Evolutionary conservation across 2,113 vertebrate species (phyloP), one percentile per base, ranked within the genome.

Genomic region (Oryzias curvinotus): DNA sequence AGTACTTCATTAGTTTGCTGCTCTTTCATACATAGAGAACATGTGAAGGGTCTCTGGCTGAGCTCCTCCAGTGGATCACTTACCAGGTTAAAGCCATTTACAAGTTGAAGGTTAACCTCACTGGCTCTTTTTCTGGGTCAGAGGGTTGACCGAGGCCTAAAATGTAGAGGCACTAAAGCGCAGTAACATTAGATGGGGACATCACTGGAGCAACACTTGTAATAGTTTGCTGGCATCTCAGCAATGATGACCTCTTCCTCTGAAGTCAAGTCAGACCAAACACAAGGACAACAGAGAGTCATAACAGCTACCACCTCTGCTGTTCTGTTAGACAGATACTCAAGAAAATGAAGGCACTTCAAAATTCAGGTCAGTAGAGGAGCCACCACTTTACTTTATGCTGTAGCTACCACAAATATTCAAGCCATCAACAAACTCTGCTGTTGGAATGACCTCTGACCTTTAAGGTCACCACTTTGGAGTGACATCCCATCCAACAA

Each of bases 131-230:
- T 5, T 43, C 26, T 45, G 54, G 52, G 53, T 47, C 59, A 59
- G 15, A 19, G 43, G 2, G 4, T 49, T 62, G 62, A 50, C 58
- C 14, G 14, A 41, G 36, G 26, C 47, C 57, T 8, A 10, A 50
- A 26, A 28, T 71, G 49, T 75, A 52, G 75, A 57, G 68, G 57
- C 51, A 53, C 51, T 50, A 44, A 78, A 69, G 50, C 28, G 45
- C 13, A 1, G 77, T 75, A 79, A 84, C 65, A 52, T 51, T 51
- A 80, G 79, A 74, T 21, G 54, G 67, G 55, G 25, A 55, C 62
- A 68, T 71, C 44, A 17, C 5, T 18, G 47, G 66, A 62, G 61
- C 12, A 1, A 28, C n/a, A 3, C 23, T 56, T 50, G 58, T 45
- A 83, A 54, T 19, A 23, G 53, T 16, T 54, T 44, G 53, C 3